A percentile compares a stretch with the other conserved stretches of the same genome.
These are phyloP conservation scores for Zaprionus obscuricornis DNA, from an alignment of 2,888 invertebrate genomes.

Conservation along the genomic window DNA sequence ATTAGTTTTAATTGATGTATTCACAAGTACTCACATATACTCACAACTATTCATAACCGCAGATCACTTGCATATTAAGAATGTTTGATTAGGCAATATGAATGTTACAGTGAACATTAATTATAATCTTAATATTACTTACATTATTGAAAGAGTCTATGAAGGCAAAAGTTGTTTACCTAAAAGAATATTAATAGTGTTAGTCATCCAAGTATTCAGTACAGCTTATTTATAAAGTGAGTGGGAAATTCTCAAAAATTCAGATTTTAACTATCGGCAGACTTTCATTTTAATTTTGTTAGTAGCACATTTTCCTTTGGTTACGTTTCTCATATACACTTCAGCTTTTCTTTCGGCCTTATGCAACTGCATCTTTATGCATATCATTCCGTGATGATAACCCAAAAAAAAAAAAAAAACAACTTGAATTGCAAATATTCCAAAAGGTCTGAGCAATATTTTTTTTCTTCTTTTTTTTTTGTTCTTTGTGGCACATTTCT, in stretches of 20 bases:
- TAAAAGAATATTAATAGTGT: too few species aligned
- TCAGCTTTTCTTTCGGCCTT: too few species aligned
- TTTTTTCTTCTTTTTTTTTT: neutral
- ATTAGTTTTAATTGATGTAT: slow-evolving; percentile 75
- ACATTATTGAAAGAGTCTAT: neutral
- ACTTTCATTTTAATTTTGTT: too few species aligned
- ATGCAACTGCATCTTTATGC: too few species aligned
- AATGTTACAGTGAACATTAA: too few species aligned
- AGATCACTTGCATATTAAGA: slow-evolving; percentile 51
- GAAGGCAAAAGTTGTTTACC: neutral
- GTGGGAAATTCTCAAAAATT: too few species aligned
- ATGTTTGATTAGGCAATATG: slow-evolving; percentile 54
- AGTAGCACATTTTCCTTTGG: too few species aligned
- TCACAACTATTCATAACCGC: slow-evolving; percentile 12
- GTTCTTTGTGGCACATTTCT: neutral
- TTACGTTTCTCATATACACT: too few species aligned
- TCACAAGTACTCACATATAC: slow-evolving; percentile 23
- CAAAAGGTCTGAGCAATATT: slow-evolving; percentile 4
- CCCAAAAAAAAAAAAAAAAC: slow-evolving; percentile 11
- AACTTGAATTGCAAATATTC: slow-evolving; percentile 5
- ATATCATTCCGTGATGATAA: too few species aligned
- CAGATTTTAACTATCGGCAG: too few species aligned
- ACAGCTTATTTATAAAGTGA: too few species aligned
- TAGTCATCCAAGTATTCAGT: too few species aligned
- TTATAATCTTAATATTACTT: slow-evolving; percentile 27